A percentile compares a stretch with the other conserved stretches of the same genome.
Conservation (phyloP, 2,113 vertebrate genomes). For the Callorhinus ursinus region DNA sequence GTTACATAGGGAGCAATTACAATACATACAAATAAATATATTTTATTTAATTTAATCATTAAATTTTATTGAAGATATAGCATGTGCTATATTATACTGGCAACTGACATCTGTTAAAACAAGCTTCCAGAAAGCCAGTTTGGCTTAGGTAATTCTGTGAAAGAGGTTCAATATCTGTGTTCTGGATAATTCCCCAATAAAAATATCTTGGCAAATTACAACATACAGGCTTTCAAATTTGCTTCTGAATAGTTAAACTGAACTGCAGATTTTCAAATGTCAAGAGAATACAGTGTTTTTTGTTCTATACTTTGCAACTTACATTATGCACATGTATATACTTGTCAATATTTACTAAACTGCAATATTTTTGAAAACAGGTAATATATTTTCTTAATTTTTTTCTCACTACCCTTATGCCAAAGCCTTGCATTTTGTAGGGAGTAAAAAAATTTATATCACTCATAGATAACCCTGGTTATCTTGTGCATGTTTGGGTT, state of each 20-base stretch:
- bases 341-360: conserved; percentile 54
- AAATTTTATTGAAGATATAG: conserved; percentile 63
- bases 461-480: background rate
- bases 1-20: conserved; percentile 15
- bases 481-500: conserved; percentile 8
- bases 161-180: conserved; percentile 61
- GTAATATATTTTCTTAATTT: conserved; percentile 33
- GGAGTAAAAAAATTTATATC: background rate
- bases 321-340: conserved; percentile 1
- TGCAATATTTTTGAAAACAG: background rate
- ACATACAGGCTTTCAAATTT: conserved; percentile 58
- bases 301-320: conserved; percentile 39
- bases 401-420: background rate
- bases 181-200: conserved; percentile 69
- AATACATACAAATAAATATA: conserved; percentile 33
- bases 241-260: conserved; percentile 62
- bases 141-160: conserved; percentile 75
- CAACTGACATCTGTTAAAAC: conserved; percentile 72
- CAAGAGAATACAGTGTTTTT: conserved; percentile 29
- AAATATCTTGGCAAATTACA: conserved; percentile 70
- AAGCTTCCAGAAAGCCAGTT: conserved; percentile 70
- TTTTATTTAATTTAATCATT: conserved; percentile 64
- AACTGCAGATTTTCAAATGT: conserved; percentile 63
- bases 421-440: background rate
- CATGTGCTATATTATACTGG: conserved; percentile 63